These are phyloP conservation scores for Ceyx cyanopectus DNA, from an alignment of 2,113 vertebrate genomes.

Conservation along the genomic window DNA sequence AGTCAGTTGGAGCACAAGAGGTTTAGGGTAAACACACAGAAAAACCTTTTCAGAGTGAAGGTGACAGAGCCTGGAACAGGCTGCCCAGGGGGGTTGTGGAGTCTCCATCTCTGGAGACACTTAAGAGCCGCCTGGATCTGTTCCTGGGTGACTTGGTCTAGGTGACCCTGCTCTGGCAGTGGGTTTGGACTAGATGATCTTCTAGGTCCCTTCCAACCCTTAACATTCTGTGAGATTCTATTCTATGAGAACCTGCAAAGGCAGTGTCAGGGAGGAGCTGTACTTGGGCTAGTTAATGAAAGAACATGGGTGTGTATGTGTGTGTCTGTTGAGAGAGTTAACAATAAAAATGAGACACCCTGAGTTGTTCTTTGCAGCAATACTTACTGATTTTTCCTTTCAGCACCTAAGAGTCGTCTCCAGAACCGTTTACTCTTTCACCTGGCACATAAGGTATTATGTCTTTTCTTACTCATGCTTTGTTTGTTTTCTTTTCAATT, in stretches of 20 bases:
- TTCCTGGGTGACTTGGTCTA: too few species aligned
- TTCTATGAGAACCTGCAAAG: not conserved
- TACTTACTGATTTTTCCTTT: conserved; percentile 44
- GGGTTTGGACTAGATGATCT: too few species aligned
- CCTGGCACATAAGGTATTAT: conserved; percentile 94
- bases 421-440: conserved; percentile 97
- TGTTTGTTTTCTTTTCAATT: conserved; percentile 6
- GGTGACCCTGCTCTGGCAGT: too few species aligned
- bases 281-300: not conserved
- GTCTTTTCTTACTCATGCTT: not conserved
- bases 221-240: too few species aligned
- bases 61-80: too few species aligned
- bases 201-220: too few species aligned
- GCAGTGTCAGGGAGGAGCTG: not conserved
- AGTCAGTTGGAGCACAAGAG: too few species aligned
- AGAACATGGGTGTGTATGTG: not conserved
- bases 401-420: conserved; percentile 89
- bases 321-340: not conserved
- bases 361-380: not conserved
- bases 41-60: too few species aligned
- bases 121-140: too few species aligned
- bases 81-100: too few species aligned
- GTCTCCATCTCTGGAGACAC: too few species aligned
- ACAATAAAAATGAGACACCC: not conserved
- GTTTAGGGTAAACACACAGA: too few species aligned